Conservation (phyloP, 2,797 vertebrate genomes). For the Smutsia gigantea region DNA sequence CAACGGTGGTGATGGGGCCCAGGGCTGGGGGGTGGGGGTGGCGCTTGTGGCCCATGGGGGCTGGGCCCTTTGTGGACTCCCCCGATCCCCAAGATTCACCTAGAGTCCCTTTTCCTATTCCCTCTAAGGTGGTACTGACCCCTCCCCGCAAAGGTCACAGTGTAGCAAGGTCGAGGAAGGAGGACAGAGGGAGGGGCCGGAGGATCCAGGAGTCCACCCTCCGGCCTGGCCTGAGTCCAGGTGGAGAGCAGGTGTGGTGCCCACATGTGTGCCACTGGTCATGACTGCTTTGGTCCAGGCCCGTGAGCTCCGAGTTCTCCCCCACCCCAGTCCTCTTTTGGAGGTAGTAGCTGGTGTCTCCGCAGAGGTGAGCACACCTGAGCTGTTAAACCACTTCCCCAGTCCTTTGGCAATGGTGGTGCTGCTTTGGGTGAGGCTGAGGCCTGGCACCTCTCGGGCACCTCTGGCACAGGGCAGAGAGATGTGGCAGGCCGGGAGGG, state of each 20-base stretch:
- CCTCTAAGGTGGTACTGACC: neutral
- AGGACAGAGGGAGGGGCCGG: neutral
- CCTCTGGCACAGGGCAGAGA: neutral
- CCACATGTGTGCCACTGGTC: neutral
- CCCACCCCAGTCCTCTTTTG: neutral
- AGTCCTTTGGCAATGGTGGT: neutral
- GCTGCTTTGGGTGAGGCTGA: neutral
- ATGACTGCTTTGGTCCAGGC: neutral
- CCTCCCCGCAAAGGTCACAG: constrained; percentile 19
- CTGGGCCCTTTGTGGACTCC: neutral
- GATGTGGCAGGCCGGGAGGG: neutral
- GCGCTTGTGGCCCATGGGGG: neutral
- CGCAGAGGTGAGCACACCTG: neutral
- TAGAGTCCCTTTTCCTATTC: neutral
- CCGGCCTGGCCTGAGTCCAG: neutral
- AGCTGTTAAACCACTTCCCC: neutral
- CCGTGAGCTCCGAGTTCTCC: neutral
- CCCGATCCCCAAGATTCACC: neutral
- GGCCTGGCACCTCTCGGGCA: neutral
- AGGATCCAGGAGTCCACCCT: neutral
- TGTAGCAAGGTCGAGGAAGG: neutral
- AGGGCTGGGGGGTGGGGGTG: neutral
- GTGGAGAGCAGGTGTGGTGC: neutral
- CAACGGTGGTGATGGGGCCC: too few species aligned
- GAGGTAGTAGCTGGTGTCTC: neutral